Evolutionary conservation across 2,888 invertebrate genomes (phyloP), one percentile per base, ranked within the genome.

Genomic region (Chromoteleia sp.): DNA sequence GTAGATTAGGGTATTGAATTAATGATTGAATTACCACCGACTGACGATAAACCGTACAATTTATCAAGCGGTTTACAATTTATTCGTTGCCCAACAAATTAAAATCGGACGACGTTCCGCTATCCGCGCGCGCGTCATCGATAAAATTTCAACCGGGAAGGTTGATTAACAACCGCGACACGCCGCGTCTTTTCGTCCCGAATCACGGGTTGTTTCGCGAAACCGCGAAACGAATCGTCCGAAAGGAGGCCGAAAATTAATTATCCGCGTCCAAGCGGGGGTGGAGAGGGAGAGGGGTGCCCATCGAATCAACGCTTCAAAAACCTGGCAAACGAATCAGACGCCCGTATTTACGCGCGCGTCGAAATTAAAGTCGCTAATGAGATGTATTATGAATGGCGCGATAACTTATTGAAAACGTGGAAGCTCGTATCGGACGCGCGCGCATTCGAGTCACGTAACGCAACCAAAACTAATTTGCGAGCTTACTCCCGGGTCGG

Each of bases 1-100:
- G 19, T 19, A 59, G 68, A 68, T 76, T 68, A 76, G 59, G 43
- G 12, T 48, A 52, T 48, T 52, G 43, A 68, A 68, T 74, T 74
- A 56, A 74, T 56, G 25, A 56, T 65, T 74, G 56, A 45, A 74
- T 76, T 33, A 68, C 19, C 65, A 21, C 17, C n/a, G 14, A n/a
- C 48, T 15, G 39, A 50, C 25, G 45, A 58, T 58, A 48, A 39
- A 54, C 19, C 7, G 15, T 25, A 14, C 39, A 21, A 65, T 65
- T 54, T 25, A 63, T 43, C 33, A 45, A 54, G 10, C n/a, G 25
- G 19, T 5, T 17, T 19, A 36, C 5, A 6, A 21, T 29, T 21
- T n/a, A 21, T 21, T 14, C 2, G 15, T 41, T 15, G 14, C 14
- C 1, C 41, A 15, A 41, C 3, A 15, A 15, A 12, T 41, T 41